Evolutionary conservation across 2,888 invertebrate species (phyloP).

Genomic region (Halocaridina rubra): DNA sequence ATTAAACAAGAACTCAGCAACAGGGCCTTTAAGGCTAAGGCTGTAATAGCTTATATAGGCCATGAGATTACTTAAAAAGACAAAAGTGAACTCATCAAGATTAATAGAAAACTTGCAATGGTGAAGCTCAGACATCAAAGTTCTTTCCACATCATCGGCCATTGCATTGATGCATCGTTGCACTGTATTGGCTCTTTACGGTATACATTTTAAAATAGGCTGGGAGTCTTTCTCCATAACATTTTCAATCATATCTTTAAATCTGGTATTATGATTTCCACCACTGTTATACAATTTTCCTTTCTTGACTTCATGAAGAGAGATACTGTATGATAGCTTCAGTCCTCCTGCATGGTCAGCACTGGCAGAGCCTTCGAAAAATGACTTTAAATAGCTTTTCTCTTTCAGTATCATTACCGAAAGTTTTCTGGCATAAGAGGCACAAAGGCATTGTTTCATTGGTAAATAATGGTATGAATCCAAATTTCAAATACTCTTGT

Average conservation of each 20-base stretch:
- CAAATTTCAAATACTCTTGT: too few species aligned
- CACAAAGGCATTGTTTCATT: too few species aligned
- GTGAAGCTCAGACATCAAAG: slow-evolving; percentile 14
- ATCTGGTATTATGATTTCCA: slow-evolving; percentile 41
- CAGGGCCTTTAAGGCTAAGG: slow-evolving; percentile 8
- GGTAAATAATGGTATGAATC: too few species aligned
- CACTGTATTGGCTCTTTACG: not conserved
- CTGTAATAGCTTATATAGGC: slow-evolving; percentile 20
- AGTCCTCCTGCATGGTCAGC: too few species aligned
- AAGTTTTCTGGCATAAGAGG: too few species aligned
- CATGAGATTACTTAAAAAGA: slow-evolving; percentile 20
- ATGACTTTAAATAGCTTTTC: too few species aligned
- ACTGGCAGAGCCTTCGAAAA: too few species aligned
- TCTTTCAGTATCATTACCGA: too few species aligned
- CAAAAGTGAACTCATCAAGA: slow-evolving; percentile 17
- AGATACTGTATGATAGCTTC: not conserved
- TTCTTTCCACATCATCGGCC: slow-evolving; percentile 24
- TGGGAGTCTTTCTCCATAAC: slow-evolving; percentile 38
- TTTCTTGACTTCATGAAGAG: not conserved
- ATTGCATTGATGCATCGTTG: slow-evolving; percentile 21
- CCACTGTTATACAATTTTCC: not conserved
- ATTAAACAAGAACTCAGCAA: slow-evolving; percentile 31
- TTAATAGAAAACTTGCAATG: slow-evolving; percentile 24
- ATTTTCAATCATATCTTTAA: slow-evolving; percentile 50
- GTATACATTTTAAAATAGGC: slow-evolving; percentile 14